Percentiles rank a stretch among this genome's conserved stretches.
Conservation (phyloP, 2,797 vertebrate species). For the Tachyglossus aculeatus region DNA sequence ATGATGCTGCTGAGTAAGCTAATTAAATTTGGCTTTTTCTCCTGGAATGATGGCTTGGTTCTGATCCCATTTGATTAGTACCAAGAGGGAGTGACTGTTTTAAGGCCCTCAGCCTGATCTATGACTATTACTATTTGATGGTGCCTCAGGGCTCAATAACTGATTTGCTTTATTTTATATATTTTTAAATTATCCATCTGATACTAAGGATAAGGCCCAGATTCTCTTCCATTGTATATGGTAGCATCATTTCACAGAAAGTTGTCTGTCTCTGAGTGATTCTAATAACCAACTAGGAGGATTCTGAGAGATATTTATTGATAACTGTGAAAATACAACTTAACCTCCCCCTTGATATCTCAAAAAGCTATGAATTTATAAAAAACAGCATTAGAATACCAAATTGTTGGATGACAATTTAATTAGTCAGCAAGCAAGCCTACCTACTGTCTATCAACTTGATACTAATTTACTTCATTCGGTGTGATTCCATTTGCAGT, state of each 20-base stretch:
- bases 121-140: constrained; percentile 62
- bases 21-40: constrained; percentile 75
- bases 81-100: constrained; percentile 60
- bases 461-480: neutral
- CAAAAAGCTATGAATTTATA: constrained; percentile 18
- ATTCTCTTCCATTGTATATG: constrained; percentile 56
- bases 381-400: constrained; percentile 32
- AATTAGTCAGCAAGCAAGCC: constrained; percentile 24
- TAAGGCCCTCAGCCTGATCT: constrained; percentile 68
- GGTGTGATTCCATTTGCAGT: neutral
- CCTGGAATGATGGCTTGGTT: constrained; percentile 65
- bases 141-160: constrained; percentile 63
- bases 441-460: neutral
- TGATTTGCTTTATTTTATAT: constrained; percentile 70
- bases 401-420: constrained; percentile 15
- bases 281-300: constrained; percentile 23
- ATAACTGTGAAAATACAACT: constrained; percentile 33
- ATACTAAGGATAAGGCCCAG: constrained; percentile 59
- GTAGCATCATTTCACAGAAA: constrained; percentile 42
- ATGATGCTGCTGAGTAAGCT: constrained; percentile 77
- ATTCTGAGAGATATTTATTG: constrained; percentile 45
- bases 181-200: constrained; percentile 60
- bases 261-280: constrained; percentile 41
- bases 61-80: constrained; percentile 73
- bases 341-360: constrained; percentile 22